Base-by-base conservation (phyloP, 2,113 vertebrate species). In the Xenopus borealis region DNA sequence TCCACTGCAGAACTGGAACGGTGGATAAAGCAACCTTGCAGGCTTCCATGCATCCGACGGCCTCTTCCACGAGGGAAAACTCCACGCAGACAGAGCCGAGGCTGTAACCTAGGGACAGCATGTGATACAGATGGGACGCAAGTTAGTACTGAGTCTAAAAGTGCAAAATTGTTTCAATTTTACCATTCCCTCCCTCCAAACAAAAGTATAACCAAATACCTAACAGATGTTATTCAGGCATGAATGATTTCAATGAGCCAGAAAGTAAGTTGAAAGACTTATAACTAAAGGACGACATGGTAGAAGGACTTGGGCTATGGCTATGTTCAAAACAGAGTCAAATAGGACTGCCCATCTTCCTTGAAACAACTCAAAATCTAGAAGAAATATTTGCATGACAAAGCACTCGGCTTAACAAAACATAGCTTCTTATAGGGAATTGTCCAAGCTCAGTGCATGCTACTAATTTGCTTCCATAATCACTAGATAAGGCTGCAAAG, bases 21-120 rank as follows among this genome's bases (percentile, higher is more conserved):
- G 94, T 93, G 95, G 95, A 88, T 94, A 98, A 96, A 95, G 97
- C 96, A 97, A 99, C 97, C 97, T 99, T 95, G 93, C 99, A 99
- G 95, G 97, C 96, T 94, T 99, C 96, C 97, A 99, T 98, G 97
- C 97, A 99, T 98, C 94, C 94, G 95, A 98, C 96, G 93, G 97
- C 97, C 95, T 99, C 97, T 96, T 99, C 96, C 95, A 98, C 96
- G 96, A 98, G 95, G 95, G 97, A 98, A 99, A 99, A 99, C 92
- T 99, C 97, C 97, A 99, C 97, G 97, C 96, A 99, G 97, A 97
- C 97, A 95, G 94, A 98, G 97, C 98, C 97, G 95, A 95, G 96
- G 97, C 98, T 97, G 96, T 98, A 98, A 99, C 97, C 97, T 99
- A 96, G 97, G 96, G 95, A 98, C 96, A 98, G 97, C 97, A 99